Percentiles rank a stretch among this genome's conserved stretches.
Conservation (phyloP, 2,888 invertebrate species). For the Tiliacea aurago region DNA sequence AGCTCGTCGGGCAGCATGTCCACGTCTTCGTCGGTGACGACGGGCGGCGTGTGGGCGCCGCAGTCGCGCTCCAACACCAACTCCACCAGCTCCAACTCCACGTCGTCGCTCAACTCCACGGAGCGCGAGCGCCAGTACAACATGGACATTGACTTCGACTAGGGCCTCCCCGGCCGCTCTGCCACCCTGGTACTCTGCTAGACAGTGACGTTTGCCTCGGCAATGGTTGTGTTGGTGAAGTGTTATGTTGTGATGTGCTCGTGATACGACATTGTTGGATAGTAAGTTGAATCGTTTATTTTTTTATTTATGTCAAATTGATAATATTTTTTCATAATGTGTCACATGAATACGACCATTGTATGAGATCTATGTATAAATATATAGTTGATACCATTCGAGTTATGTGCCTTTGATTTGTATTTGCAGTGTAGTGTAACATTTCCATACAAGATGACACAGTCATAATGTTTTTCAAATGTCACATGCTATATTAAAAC, state of each 20-base stretch:
- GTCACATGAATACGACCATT: slow-evolving; percentile 64
- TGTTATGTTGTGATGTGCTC: slow-evolving; percentile 60
- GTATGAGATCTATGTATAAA: slow-evolving; percentile 65
- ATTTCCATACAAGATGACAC: slow-evolving; percentile 36
- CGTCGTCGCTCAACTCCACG: slow-evolving; percentile 69
- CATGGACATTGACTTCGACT: slow-evolving; percentile 89
- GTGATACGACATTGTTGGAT: slow-evolving; percentile 58
- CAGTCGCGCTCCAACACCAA: slow-evolving; percentile 51
- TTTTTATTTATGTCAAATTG: slow-evolving; percentile 63
- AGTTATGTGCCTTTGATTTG: slow-evolving; percentile 71
- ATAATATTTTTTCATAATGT: slow-evolving; percentile 58
- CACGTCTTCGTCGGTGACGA: slow-evolving; percentile 52
- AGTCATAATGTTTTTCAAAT: slow-evolving; percentile 40
- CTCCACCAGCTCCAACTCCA: slow-evolving; percentile 58
- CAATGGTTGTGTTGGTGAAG: slow-evolving; percentile 63
- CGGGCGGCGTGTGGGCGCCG: slow-evolving; percentile 48
- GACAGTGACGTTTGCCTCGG: slow-evolving; percentile 54
- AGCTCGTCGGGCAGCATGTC: slow-evolving; percentile 59
- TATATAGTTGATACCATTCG: slow-evolving; percentile 61
- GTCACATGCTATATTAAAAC: slow-evolving; percentile 33
- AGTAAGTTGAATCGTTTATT: slow-evolving; percentile 58
- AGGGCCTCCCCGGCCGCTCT: slow-evolving; percentile 54
- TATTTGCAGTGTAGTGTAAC: slow-evolving; percentile 59
- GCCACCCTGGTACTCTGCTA: slow-evolving; percentile 41
- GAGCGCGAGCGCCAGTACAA: slow-evolving; percentile 81